Evolutionary conservation across 2,797 vertebrate genomes (phyloP).

Genomic region (Gallinago solitaria): DNA sequence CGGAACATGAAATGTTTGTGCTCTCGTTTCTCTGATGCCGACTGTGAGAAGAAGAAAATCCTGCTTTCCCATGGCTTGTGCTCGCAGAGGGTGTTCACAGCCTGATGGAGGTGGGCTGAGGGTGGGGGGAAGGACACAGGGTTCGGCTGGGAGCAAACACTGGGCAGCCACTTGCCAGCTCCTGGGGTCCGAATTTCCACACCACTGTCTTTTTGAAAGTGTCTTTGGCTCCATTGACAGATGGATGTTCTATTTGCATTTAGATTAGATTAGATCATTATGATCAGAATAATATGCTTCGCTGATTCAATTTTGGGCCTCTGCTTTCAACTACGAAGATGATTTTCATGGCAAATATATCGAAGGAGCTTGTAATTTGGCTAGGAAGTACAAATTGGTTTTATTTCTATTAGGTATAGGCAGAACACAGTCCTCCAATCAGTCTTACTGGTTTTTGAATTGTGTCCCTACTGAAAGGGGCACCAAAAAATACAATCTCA

Average conservation of each 20-base stretch:
- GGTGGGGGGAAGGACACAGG: background rate
- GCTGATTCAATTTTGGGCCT: background rate
- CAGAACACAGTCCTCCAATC: background rate
- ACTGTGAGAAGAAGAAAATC: background rate
- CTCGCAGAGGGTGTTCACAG: rapidly evolving
- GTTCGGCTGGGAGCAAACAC: background rate
- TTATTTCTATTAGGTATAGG: background rate
- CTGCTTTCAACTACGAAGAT: background rate
- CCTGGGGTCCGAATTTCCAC: background rate
- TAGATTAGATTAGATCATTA: background rate
- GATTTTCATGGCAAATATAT: background rate
- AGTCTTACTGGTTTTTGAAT: background rate
- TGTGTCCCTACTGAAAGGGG: background rate
- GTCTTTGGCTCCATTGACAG: background rate
- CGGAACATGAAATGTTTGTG: background rate
- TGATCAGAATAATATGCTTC: background rate
- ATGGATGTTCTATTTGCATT: background rate
- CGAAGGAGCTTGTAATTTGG: background rate
- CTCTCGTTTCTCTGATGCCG: background rate
- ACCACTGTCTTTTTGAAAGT: background rate
- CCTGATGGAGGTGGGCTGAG: background rate
- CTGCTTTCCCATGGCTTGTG: background rate
- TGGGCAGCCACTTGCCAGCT: background rate
- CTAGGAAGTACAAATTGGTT: background rate
- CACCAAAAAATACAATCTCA: background rate